Conservation (phyloP, 2,888 invertebrate genomes). For the Metacarcinus magister region DNA sequence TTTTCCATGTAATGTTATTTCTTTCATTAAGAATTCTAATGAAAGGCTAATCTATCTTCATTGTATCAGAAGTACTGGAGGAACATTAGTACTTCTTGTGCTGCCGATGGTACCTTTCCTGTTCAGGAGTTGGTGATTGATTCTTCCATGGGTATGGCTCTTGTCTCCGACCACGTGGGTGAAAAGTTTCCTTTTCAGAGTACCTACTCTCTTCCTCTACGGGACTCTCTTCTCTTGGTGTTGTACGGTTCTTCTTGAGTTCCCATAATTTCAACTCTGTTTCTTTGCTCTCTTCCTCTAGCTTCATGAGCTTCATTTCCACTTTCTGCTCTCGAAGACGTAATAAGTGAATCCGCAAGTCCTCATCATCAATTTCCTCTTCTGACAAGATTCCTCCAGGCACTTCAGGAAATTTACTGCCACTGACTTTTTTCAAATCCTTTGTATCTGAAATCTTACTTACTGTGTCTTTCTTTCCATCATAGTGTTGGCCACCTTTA, state of each 20-base stretch:
- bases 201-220: not conserved
- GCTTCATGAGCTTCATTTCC: slow-evolving; percentile 67
- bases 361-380: slow-evolving; percentile 61
- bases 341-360: slow-evolving; percentile 66
- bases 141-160: slow-evolving; percentile 20
- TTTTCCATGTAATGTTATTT: not conserved
- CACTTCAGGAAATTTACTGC: not conserved
- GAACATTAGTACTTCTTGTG: not conserved
- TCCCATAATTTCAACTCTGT: slow-evolving; percentile 71
- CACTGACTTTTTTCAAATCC: not conserved
- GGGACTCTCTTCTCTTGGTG: not conserved
- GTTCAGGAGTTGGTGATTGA: not conserved
- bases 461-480: not conserved
- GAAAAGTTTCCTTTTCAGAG: not conserved
- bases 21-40: not conserved
- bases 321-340: slow-evolving; percentile 72
- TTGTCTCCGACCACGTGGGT: not conserved
- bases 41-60: not conserved
- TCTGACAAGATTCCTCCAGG: not conserved
- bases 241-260: slow-evolving; percentile 59
- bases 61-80: not conserved
- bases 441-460: not conserved
- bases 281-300: slow-evolving; percentile 76
- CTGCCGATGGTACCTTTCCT: not conserved
- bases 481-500: not conserved